Percentiles rank a stretch among this genome's conserved stretches.
Evolutionary conservation across 2,113 vertebrate genomes (phyloP).

Genomic region (Pionites leucogaster): DNA sequence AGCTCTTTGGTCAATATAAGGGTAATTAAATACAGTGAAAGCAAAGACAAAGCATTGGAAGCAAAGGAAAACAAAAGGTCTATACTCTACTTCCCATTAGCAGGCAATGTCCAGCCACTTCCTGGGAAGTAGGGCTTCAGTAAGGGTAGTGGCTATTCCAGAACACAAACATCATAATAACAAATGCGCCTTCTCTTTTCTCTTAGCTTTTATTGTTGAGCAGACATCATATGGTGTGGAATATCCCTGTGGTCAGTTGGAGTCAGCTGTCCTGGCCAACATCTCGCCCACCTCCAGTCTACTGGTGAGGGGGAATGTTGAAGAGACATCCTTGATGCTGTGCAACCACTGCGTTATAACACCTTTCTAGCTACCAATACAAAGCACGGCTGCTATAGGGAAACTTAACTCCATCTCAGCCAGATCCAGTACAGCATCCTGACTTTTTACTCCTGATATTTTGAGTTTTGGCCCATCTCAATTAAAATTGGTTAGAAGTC

Average conservation of each 20-base stretch:
- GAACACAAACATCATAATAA: not conserved
- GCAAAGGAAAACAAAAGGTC: not conserved
- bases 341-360: not conserved
- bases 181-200: not conserved
- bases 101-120: not conserved
- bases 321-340: not conserved
- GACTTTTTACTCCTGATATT: constrained; percentile 68
- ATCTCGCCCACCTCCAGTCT: not conserved
- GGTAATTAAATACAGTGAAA: not conserved
- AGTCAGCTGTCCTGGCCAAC: not conserved
- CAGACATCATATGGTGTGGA: not conserved
- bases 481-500: constrained; percentile 77
- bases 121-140: not conserved
- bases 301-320: not conserved
- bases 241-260: not conserved
- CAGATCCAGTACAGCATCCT: not conserved
- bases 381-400: not conserved
- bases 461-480: constrained; percentile 63
- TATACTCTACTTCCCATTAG: not conserved
- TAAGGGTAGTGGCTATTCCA: not conserved
- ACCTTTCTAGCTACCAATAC: not conserved
- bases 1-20: not conserved
- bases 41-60: not conserved
- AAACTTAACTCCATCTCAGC: not conserved
- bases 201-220: not conserved